These are phyloP conservation scores for Rhynchonycteris naso DNA, from an alignment of 2,797 vertebrate species.

Conservation along the genomic window DNA sequence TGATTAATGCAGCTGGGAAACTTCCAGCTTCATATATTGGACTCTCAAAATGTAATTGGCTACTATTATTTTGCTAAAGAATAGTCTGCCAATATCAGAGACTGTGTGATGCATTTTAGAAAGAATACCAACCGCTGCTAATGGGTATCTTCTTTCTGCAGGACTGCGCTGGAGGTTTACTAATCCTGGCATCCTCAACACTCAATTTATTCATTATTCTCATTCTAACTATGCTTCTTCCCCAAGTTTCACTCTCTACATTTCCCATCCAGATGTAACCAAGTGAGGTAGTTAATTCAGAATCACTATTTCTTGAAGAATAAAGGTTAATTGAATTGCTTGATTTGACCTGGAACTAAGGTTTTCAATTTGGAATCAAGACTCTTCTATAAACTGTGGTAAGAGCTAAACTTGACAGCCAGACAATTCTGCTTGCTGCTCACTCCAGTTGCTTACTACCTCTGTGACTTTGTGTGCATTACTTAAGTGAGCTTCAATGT, in stretches of 20 bases:
- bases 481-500: background rate
- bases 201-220: background rate
- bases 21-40: background rate
- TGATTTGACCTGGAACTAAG: background rate
- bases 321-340: background rate
- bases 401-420: background rate
- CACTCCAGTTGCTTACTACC: background rate
- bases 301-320: background rate
- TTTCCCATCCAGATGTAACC: background rate
- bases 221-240: background rate
- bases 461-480: background rate
- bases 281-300: background rate
- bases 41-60: background rate
- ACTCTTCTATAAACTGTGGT: background rate
- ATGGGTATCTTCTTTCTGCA: background rate
- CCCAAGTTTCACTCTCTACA: background rate
- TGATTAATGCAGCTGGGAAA: background rate
- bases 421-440: background rate
- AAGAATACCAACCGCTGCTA: background rate
- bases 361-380: background rate
- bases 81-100: background rate
- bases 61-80: background rate
- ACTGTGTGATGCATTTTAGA: background rate
- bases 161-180: background rate
- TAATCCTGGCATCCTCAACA: background rate